Base-by-base conservation (phyloP, 92 coral and sea anemone genomes). In the Pocillopora meandrina region DNA sequence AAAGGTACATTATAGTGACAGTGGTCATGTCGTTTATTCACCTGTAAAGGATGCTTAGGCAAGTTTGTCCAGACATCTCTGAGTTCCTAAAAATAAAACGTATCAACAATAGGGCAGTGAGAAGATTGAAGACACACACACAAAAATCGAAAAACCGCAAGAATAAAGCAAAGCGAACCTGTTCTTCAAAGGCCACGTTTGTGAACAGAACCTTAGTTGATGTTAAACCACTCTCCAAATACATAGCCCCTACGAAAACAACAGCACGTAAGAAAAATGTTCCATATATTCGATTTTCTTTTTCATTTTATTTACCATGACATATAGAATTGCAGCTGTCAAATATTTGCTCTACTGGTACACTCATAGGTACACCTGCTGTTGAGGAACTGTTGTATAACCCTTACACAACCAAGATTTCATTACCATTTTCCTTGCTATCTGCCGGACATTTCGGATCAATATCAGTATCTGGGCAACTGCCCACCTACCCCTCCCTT, bases 11-110 rank as follows among this genome's bases (percentile, higher is more conserved):
- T 49, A 5, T 16, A 33, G 57, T 55, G 56, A 56, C 13, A 23
- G 21, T 19, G 31, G 31, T 23, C n/a, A 0, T 42, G 63, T 5
- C 55, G 58, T 8, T 15, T 52, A 67, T n/a, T 55, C 70, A 95
- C 98, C 94, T 95, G 98, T 86, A 95, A 86, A 8, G 95, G 98
- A 78, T 95, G 98, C 55, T 86, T 69, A 8, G 95, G 92, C 9
- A 90, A 70, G 19, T 86, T 78, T 12, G 84, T 67, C 98, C 98
- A 95, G 18, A 86, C 88, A 15, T 91, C 88, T 68, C 89, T 83
- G 9, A 95, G 89, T 61, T 89, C 93, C 95, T 95, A 47, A 52
- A 55, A 56, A 61, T 80, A 31, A 79, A 73, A 83, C 57, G 57
- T 26, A 76, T 2, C 61, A 23, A 82, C 14, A 61, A 82, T 4